Base-by-base conservation (phyloP, 1,140 invertebrate species). In the Drosophila sproati region DNA sequence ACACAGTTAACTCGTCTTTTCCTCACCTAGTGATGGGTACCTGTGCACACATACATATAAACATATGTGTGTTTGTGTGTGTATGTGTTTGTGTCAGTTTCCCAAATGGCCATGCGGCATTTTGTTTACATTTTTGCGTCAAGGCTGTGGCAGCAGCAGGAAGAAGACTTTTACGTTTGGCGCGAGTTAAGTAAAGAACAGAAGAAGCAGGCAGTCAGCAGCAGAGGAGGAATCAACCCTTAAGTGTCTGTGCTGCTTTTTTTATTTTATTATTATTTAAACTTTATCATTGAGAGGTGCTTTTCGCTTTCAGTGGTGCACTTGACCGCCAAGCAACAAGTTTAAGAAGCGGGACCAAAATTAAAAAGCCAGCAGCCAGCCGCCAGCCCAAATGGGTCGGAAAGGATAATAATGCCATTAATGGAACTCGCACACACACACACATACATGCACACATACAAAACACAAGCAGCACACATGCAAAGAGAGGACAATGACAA, bases 311-410 rank as follows among this genome's bases (percentile, higher is more conserved):
- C 68, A 45, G 50, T 39, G 67, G 28, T 85, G 80, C 82, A 82
- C 80, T 82, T 82, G 80, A 82, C 80, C 80, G 80, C 34, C 55
- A 64, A 74, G 80, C 81, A 85, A 85, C 81, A 85, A 85, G 81
- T 85, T 48, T 48, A 85, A 85, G 81, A 62, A 73, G 64, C 66
- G 60, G 55, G 63, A 61, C 47, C 77, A 83, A 80, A 83, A 83
- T 77, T 85, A 77, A 69, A 82, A 73, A 67, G 56, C 37, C 73
- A 62, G 57, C 64, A 69, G 48, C 43, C 6, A 37, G 20, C 20
- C 20, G 20, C 20, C 41, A 63, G 50, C 39, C 52, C 69, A 62
- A 63, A 70, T 62, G 73, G 55, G 54, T 57, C 50, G 70, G 59
- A 64, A 59, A 74, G 79, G 82, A 83, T 82, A 79, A 83, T 82